Conservation (phyloP, 2,888 invertebrate species). For the Dascillus cervinus region DNA sequence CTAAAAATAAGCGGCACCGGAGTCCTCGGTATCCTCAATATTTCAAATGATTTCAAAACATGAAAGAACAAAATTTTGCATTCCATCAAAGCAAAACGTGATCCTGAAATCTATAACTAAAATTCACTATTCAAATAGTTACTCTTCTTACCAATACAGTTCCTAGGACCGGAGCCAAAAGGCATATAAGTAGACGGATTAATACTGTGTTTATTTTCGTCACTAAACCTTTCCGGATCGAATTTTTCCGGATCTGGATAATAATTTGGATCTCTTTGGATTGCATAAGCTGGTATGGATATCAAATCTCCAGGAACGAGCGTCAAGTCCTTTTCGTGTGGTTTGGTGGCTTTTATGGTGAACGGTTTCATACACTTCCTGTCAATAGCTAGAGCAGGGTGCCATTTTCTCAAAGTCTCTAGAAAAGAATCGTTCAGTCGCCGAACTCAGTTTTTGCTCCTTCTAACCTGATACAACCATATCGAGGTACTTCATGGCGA, state of each 20-base stretch:
- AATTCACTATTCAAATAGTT: neutral
- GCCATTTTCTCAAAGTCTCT: constrained; percentile 30
- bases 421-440: too few species aligned
- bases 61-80: too few species aligned
- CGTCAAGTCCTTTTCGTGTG: constrained; percentile 12
- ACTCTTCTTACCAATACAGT: constrained; percentile 30
- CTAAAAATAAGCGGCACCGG: too few species aligned
- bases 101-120: constrained; percentile 6
- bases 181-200: constrained; percentile 46
- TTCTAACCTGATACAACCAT: too few species aligned
- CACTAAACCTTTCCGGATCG: too few species aligned
- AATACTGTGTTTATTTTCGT: constrained; percentile 42
- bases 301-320: constrained; percentile 22
- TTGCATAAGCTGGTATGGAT: constrained; percentile 42
- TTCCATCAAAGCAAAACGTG: constrained; percentile 26
- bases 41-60: too few species aligned
- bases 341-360: constrained; percentile 19
- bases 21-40: too few species aligned
- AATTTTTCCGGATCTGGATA: too few species aligned
- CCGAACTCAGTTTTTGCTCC: too few species aligned
- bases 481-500: constrained; percentile 40
- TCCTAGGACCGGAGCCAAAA: constrained; percentile 42
- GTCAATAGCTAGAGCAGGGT: constrained; percentile 19
- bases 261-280: too few species aligned
- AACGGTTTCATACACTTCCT: constrained; percentile 22